phyloP scores from a whole-genome alignment of 2,888 invertebrate genomes.

The Lumbricus terrestris region DNA sequence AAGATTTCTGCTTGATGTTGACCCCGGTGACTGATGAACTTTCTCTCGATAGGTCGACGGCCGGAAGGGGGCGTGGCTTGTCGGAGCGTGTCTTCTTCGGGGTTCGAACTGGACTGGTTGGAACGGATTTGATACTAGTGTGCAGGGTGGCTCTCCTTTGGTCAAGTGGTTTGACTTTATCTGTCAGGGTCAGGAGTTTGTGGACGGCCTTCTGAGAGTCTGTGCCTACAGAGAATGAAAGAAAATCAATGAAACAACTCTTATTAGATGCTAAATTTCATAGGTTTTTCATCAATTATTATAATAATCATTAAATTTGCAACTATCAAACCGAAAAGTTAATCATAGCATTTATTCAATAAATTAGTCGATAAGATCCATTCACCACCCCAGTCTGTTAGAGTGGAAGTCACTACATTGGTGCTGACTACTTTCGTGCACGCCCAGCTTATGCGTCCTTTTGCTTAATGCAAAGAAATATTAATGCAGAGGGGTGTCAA shows the following conservation, averaged over 20 bases:
- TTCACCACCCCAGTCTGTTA: no score
- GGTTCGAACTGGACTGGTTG: neutral
- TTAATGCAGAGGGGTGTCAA: no score
- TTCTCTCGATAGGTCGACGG: neutral
- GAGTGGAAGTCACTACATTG: no score
- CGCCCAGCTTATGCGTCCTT: no score
- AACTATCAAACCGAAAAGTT: no score
- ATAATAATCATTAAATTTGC: no score
- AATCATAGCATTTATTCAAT: no score
- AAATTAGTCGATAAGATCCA: no score
- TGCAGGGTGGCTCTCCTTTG: neutral
- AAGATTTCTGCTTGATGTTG: neutral
- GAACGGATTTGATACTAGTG: neutral
- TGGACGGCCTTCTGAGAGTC: slow-evolving; percentile 95
- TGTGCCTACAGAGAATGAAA: slow-evolving; percentile 67
- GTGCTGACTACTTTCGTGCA: no score
- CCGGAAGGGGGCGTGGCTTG: neutral
- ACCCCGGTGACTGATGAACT: neutral
- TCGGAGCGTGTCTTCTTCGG: neutral
- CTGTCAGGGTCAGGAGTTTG: slow-evolving; percentile 82
- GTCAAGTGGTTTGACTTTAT: slow-evolving; percentile 37
- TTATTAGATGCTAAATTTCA: no score
- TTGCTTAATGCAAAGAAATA: no score
- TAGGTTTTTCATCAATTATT: no score
- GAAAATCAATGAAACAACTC: neutral